A percentile compares a stretch with the other conserved stretches of the same genome.
phyloP scores from a whole-genome alignment of 2,888 invertebrate genomes.

The Scaptomyza polygonia region DNA sequence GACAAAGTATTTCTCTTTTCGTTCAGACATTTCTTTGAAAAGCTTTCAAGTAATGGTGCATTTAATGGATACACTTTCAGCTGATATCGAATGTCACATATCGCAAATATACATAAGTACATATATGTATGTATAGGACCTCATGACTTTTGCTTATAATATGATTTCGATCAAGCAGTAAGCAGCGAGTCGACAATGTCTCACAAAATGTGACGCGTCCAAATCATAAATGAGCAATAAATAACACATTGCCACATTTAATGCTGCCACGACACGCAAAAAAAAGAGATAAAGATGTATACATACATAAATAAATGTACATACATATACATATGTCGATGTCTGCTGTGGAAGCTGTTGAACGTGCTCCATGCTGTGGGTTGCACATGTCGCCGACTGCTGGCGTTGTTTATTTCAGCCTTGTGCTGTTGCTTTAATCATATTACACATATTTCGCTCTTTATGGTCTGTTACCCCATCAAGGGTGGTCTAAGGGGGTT shows the following conservation, averaged over 20 bases:
- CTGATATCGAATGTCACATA: slow-evolving; percentile 20
- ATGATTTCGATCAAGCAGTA: slow-evolving; percentile 37
- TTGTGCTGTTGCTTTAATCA: slow-evolving; percentile 72
- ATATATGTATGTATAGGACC: too few species aligned
- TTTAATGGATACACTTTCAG: background rate
- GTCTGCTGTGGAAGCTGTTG: too few species aligned
- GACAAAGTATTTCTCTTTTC: too few species aligned
- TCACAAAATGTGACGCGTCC: slow-evolving; percentile 67
- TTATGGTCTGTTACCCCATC: slow-evolving; percentile 78
- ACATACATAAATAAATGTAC: slow-evolving; percentile 9
- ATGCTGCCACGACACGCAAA: slow-evolving; percentile 42
- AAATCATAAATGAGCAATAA: slow-evolving; percentile 81
- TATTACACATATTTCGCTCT: slow-evolving; percentile 78
- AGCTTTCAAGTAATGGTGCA: background rate
- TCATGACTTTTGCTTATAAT: slow-evolving; percentile 9
- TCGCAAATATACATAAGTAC: slow-evolving; percentile 1
- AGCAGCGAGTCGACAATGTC: slow-evolving; percentile 58
- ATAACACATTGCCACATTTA: slow-evolving; percentile 75
- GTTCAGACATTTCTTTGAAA: too few species aligned
- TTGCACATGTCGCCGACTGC: slow-evolving; percentile 4
- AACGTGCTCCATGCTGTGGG: slow-evolving; percentile 50
- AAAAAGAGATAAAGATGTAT: slow-evolving; percentile 28
- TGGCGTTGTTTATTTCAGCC: slow-evolving; percentile 14
- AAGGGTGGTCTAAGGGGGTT: background rate
- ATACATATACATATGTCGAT: background rate